A percentile compares a stretch with the other conserved stretches of the same genome.
phyloP scores from a whole-genome alignment of 2,888 invertebrate species.

The Cetonia aurata region DNA sequence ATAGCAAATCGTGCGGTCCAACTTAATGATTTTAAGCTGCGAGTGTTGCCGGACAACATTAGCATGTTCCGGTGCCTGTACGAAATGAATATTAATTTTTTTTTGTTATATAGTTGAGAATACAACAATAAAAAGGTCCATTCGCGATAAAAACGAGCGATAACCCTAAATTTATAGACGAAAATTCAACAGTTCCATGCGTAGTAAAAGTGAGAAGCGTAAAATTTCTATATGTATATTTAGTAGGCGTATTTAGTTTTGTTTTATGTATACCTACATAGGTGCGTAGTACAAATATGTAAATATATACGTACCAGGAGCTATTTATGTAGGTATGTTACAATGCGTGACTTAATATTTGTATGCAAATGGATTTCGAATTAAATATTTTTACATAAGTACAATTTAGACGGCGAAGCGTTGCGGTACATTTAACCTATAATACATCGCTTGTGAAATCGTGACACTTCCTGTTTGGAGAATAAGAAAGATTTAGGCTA shows the following conservation, averaged over 20 bases:
- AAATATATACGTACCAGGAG: constrained; percentile 16
- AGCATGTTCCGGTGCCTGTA: constrained; percentile 26
- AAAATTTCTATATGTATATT: constrained; percentile 30
- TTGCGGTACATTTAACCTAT: constrained; percentile 30
- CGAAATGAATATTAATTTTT: constrained; percentile 34
- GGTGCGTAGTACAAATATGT: constrained; percentile 11
- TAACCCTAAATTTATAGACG: constrained; percentile 47
- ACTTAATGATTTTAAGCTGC: constrained; percentile 26
- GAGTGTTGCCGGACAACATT: constrained; percentile 10
- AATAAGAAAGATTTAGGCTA: constrained; percentile 1
- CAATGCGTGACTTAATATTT: constrained; percentile 40
- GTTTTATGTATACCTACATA: no score
- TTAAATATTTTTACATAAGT: constrained; percentile 30
- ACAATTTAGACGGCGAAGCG: not conserved
- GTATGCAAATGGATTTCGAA: constrained; percentile 34
- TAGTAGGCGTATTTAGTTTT: constrained; percentile 5
- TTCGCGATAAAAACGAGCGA: constrained; percentile 38
- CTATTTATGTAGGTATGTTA: constrained; percentile 21
- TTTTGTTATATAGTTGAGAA: constrained; percentile 27
- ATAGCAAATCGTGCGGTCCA: constrained; percentile 25
- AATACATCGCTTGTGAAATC: constrained; percentile 5
- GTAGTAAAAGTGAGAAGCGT: constrained; percentile 28
- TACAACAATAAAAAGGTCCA: constrained; percentile 32
- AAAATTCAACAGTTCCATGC: constrained; percentile 44
- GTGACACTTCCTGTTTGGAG: constrained; percentile 6